Evolutionary conservation across 1,140 invertebrate genomes (phyloP).

Genomic region (Drosophila azteca): DNA sequence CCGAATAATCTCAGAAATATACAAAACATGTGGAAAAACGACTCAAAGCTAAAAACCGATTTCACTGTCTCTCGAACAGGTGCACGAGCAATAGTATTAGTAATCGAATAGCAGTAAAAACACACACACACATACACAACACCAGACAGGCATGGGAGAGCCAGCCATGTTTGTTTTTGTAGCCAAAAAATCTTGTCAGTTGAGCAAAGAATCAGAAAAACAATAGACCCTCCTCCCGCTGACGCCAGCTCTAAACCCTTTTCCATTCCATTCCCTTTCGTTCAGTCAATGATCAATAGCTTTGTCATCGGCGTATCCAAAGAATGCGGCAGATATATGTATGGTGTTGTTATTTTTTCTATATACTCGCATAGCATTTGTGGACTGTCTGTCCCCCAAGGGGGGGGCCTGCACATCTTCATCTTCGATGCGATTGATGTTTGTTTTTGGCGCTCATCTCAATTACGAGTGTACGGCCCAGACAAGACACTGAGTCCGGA

Average conservation of each 20-base stretch:
- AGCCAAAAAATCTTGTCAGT: conserved; percentile 24
- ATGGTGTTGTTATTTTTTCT: conserved; percentile 6
- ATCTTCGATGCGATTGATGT: conserved; percentile 30
- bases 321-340: conserved; percentile 40
- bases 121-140: no score
- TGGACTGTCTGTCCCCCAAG: neutral
- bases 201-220: conserved; percentile 28
- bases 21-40: conserved; percentile 35
- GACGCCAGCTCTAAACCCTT: neutral
- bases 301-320: conserved; percentile 7
- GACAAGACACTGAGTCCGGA: conserved; percentile 33
- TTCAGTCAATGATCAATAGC: conserved; percentile 29
- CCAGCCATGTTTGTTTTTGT: no score
- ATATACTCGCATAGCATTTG: conserved; percentile 12
- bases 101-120: no score
- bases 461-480: neutral
- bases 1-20: conserved; percentile 4
- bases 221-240: conserved; percentile 38
- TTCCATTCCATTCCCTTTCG: conserved; percentile 15
- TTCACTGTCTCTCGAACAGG: conserved; percentile 4
- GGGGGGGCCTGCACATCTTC: conserved; percentile 39
- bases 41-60: conserved; percentile 11
- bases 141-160: no score
- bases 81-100: no score
- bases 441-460: conserved; percentile 14